These are phyloP conservation scores for Cryptocheilus praepositus DNA, from an alignment of 2,888 invertebrate genomes.

Conservation along the genomic window DNA sequence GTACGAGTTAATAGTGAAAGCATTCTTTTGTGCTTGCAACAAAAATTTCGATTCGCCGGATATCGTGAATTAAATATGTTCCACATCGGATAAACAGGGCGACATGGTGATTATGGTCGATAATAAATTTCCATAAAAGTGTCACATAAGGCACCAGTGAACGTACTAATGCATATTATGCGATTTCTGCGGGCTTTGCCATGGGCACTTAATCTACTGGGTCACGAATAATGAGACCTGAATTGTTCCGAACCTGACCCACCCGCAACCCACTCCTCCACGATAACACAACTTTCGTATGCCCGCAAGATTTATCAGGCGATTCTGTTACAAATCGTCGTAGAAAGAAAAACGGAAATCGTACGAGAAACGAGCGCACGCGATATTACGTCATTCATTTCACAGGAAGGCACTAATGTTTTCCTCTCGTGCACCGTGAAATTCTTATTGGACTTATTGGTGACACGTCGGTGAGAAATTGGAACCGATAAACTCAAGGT, in stretches of 20 bases:
- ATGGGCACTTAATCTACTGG: constrained; percentile 9
- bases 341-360: too few relatives aligned
- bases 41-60: too few relatives aligned
- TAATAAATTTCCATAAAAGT: background rate
- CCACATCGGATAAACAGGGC: background rate
- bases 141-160: background rate
- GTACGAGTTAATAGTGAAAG: too few relatives aligned
- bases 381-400: too few relatives aligned
- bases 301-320: background rate
- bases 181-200: constrained; percentile 5
- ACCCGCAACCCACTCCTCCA: too few relatives aligned
- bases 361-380: too few relatives aligned
- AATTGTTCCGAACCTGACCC: background rate
- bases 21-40: too few relatives aligned
- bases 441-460: too few relatives aligned
- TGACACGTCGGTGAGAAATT: too few relatives aligned
- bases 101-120: background rate
- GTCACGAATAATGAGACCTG: constrained; percentile 11
- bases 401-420: too few relatives aligned
- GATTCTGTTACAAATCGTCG: background rate
- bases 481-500: too few relatives aligned
- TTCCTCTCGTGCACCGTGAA: too few relatives aligned
- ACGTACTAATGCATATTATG: constrained; percentile 2
- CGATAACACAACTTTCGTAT: constrained; percentile 1
- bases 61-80: background rate